These are phyloP conservation scores for Smittia aterrima DNA, from an alignment of 2,888 invertebrate species.

Conservation along the genomic window DNA sequence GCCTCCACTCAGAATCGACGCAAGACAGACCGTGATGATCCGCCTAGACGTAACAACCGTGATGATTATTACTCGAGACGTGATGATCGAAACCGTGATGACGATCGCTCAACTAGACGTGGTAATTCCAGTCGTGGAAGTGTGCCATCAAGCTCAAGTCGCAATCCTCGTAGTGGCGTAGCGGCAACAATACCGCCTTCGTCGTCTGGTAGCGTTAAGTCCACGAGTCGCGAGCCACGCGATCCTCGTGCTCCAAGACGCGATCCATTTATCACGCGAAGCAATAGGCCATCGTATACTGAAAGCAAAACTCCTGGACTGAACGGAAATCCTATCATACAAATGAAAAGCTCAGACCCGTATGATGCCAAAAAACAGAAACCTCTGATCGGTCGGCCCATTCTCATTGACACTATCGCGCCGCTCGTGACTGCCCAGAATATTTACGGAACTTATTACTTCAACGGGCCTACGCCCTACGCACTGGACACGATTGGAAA, in stretches of 20 bases:
- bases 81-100: constrained; percentile 14
- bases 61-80: constrained; percentile 22
- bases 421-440: constrained; percentile 16
- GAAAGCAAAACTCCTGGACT: constrained; percentile 35
- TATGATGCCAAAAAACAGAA: constrained; percentile 37
- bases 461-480: constrained; percentile 52
- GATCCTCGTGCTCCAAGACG: neutral
- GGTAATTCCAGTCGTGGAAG: constrained; percentile 21
- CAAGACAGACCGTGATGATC: neutral
- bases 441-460: constrained; percentile 51
- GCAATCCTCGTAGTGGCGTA: neutral
- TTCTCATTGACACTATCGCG: constrained; percentile 20
- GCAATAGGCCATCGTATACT: constrained; percentile 34
- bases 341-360: neutral
- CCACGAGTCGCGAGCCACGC: neutral
- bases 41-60: neutral
- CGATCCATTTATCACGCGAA: constrained; percentile 27
- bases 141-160: constrained; percentile 14
- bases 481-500: constrained; percentile 56
- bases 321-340: constrained; percentile 22
- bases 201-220: neutral
- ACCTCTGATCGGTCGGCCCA: constrained; percentile 24
- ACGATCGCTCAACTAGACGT: constrained; percentile 22
- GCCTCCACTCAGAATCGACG: constrained; percentile 1
- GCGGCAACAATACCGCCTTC: neutral